Evolutionary conservation across 2,888 invertebrate species (phyloP), one percentile per base, ranked within the genome.

Genomic region (Drosophila vallismaia): DNA sequence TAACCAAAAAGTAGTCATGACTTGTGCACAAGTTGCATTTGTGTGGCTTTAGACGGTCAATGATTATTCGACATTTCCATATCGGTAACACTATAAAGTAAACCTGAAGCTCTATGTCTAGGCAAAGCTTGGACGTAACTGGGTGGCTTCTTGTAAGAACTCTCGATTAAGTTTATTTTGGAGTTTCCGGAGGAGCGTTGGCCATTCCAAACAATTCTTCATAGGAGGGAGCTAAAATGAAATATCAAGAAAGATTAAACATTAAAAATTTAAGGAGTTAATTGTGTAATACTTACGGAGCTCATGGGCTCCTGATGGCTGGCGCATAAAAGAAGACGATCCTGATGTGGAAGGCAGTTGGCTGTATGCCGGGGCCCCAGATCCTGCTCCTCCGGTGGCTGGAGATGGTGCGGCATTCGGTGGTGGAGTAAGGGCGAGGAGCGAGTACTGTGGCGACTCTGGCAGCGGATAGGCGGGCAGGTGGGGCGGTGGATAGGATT

Each of bases 181-280:
- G 64, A 24, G 88, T 73, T 45, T 75, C 83, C 1, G 86, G 76
- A 26, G 90, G 90, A 8, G 90, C 88, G 19, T 80, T 76, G 45
- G 89, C 82, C 58, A 45, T 14, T 44, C 92, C 92, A 73, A 91
- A 92, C 19, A 92, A 80, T 75, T 92, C 92, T 24, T 91, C 91
- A 60, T 92, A 92, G 4, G 92, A 91, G 48, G 91, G 91, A 36
- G 91, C 91, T 91, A 68, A 10, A 53, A 50, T 12, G 0, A 12
- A 7, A 3, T 14, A 53, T 1, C 7, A 9, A 7, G 19, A 29
- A 1, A 4, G 2, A 8, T 6, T 10, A 9, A 19, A 10, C 3
- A 1, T 4, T n/a, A 6, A 24, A n/a, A 28, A 26, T n/a, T 19
- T 3, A 1, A 52, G 2, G 19, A 1, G 2, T 19, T 19, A 19